Conservation (phyloP, 2,113 vertebrate species). For the Emydura subglobosa region DNA sequence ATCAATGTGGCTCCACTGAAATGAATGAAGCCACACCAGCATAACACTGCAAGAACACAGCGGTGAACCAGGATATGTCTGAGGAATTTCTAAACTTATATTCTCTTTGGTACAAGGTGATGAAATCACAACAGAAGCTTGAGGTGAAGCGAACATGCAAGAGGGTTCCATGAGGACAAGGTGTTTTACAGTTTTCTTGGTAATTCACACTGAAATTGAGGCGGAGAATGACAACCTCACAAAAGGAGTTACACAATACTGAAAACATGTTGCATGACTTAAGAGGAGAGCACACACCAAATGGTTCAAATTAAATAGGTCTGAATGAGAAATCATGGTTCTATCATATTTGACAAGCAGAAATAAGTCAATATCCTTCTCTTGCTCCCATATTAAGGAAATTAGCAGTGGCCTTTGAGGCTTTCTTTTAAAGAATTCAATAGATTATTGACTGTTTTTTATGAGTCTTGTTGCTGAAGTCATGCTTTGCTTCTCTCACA, state of each 20-base stretch:
- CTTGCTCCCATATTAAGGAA: constrained; percentile 8
- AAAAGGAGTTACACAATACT: not conserved
- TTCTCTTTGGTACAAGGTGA: no score
- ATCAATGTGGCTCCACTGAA: not conserved
- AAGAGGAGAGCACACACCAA: not conserved
- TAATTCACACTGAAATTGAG: not conserved
- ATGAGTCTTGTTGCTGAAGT: not conserved
- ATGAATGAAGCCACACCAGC: not conserved
- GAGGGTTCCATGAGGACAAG: not conserved
- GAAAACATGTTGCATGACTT: not conserved
- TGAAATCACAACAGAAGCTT: not conserved
- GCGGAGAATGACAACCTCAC: not conserved
- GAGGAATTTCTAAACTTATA: not conserved
- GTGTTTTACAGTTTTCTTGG: not conserved
- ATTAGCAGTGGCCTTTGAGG: not conserved
- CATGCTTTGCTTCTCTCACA: not conserved
- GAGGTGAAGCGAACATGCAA: not conserved
- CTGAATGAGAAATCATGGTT: not conserved
- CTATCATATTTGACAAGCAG: not conserved
- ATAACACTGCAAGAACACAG: fast-evolving
- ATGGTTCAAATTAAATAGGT: not conserved
- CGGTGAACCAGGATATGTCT: not conserved
- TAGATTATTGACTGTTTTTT: constrained; percentile 8
- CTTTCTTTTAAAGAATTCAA: not conserved
- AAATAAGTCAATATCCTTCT: constrained; percentile 7